These are phyloP conservation scores for Eustalomyia histrio DNA, from an alignment of 2,888 invertebrate genomes.

Conservation along the genomic window DNA sequence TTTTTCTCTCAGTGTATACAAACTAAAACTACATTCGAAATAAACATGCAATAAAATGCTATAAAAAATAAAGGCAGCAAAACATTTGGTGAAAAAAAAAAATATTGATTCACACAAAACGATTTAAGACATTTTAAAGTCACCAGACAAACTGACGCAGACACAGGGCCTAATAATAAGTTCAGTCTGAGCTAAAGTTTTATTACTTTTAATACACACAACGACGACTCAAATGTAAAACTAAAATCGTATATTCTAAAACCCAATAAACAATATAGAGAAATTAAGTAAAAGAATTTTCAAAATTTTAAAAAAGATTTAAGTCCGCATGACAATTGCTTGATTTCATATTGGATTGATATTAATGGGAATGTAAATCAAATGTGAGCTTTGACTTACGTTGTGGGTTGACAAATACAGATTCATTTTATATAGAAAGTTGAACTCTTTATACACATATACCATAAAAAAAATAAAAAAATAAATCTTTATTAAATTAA, in stretches of 20 bases:
- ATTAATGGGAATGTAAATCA: too few relatives aligned
- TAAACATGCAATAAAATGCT: constrained; percentile 53
- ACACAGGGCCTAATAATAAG: constrained; percentile 48
- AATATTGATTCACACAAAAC: constrained; percentile 58
- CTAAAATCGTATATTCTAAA: neutral
- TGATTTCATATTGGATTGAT: too few relatives aligned
- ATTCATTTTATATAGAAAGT: too few relatives aligned
- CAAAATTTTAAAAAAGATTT: too few relatives aligned
- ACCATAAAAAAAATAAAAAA: too few relatives aligned
- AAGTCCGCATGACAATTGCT: too few relatives aligned
- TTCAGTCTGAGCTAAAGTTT: constrained; percentile 32
- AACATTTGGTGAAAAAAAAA: constrained; percentile 53
- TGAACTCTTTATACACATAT: too few relatives aligned
- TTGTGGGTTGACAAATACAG: too few relatives aligned
- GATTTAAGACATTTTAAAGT: constrained; percentile 58
- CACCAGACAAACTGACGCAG: constrained; percentile 66
- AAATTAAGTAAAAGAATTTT: neutral
- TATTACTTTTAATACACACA: constrained; percentile 44
- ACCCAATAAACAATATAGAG: neutral
- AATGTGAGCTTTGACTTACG: too few relatives aligned
- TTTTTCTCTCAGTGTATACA: constrained; percentile 4
- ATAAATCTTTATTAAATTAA: too few relatives aligned
- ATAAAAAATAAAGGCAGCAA: constrained; percentile 17
- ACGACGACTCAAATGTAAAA: neutral
- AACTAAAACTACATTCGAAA: constrained; percentile 25